Conservation (phyloP, 2,113 vertebrate genomes). For the Zosterops pallidus region DNA sequence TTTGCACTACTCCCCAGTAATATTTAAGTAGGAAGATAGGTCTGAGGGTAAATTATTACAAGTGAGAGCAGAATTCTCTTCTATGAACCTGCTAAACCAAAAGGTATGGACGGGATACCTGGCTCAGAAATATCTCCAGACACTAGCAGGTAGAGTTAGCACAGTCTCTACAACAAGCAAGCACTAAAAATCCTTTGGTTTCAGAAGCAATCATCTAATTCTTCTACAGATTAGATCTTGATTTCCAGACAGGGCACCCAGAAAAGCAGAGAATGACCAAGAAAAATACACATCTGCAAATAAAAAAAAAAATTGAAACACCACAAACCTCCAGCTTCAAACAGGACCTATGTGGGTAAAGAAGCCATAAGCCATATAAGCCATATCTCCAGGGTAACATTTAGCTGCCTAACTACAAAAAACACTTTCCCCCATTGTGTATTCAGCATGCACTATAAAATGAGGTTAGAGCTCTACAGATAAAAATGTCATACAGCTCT, state of each 20-base stretch:
- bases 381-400: not conserved
- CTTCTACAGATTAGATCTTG: not conserved
- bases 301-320: too few species aligned
- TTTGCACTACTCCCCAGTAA: not conserved
- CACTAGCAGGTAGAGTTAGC: not conserved
- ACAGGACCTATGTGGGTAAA: not conserved
- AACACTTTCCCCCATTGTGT: not conserved
- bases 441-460: not conserved
- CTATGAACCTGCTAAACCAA: not conserved
- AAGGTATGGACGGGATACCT: not conserved
- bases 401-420: not conserved
- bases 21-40: not conserved
- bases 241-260: not conserved
- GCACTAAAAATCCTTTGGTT: not conserved
- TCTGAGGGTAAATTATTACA: not conserved
- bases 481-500: not conserved
- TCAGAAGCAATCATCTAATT: not conserved
- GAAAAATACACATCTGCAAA: not conserved
- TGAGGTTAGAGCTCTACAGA: not conserved
- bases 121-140: not conserved
- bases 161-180: not conserved
- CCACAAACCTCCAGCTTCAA: not conserved
- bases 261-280: not conserved
- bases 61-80: not conserved
- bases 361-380: not conserved